Conservation (phyloP, 2,113 vertebrate species). For the Furnarius figulus region DNA sequence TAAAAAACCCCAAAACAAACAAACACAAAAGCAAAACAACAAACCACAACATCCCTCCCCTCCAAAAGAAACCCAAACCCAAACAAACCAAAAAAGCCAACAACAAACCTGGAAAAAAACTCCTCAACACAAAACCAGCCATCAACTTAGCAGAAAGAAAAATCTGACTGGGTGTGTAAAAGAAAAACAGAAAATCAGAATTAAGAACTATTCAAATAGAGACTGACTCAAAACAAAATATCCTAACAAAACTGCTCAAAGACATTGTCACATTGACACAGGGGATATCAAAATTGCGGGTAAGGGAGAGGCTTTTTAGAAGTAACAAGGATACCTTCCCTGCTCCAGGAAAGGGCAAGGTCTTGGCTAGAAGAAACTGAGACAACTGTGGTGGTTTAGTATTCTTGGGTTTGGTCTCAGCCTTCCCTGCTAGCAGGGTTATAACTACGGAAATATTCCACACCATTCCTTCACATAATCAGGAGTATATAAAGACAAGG, state of each 20-base stretch:
- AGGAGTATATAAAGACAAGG: too few relatives aligned
- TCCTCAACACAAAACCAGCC: not conserved
- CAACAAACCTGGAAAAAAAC: too few relatives aligned
- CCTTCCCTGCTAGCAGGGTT: too few relatives aligned
- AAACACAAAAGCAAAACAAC: not conserved
- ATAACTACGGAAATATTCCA: too few relatives aligned
- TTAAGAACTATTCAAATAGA: not conserved
- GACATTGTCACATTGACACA: not conserved
- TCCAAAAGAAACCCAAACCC: too few relatives aligned
- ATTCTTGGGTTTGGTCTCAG: too few relatives aligned
- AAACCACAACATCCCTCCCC: not conserved
- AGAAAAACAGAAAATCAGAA: not conserved
- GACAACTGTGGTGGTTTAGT: not conserved
- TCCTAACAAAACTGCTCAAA: not conserved
- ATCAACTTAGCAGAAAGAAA: not conserved
- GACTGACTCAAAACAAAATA: not conserved
- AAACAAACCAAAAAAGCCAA: too few relatives aligned
- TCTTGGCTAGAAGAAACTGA: not conserved
- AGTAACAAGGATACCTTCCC: not conserved
- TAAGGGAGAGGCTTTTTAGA: not conserved
- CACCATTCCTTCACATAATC: too few relatives aligned
- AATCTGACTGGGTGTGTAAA: not conserved
- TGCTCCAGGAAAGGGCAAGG: not conserved
- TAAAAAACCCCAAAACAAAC: too few relatives aligned
- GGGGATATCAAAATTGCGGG: not conserved